Evolutionary conservation across 2,888 invertebrate genomes (phyloP), one percentile per base, ranked within the genome.

Genomic region (Drepana falcataria): DNA sequence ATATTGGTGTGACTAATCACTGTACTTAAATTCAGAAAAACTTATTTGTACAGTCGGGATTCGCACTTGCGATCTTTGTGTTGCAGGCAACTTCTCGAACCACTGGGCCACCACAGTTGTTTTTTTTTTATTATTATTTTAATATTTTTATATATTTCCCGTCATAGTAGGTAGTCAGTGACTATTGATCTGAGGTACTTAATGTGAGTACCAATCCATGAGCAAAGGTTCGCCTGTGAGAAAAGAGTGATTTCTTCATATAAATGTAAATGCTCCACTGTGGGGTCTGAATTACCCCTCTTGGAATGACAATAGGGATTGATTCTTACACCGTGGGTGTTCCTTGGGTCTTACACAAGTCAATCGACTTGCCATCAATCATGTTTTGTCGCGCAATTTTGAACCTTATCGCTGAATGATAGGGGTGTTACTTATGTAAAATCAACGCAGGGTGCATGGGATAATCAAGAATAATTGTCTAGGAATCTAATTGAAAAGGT

Each of bases 201-300:
- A 44, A 44, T 6, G 2, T 40, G 9, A 37, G 37, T 5, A 37
- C 5, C 37, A 37, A 37, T 44, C 9, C 44, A 9, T 44, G 9
- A 44, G 44, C 9, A 9, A 9, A 44, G 44, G 6, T 44, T 9
- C 44, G 44, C 7, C 21, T 21, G 6, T 44, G 44, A 6, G 44
- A 44, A 44, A 44, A 61, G 68, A 71, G 65, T 61, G 70, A 70
- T 69, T 73, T 69, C 81, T 80, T 83, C 83, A 83, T 83, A 83
- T 83, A 83, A 81, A 83, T 83, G 83, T 79, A 77, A 83, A 83
- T 83, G 75, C 64, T 59, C 55, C 60, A 61, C 57, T 59, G 66
- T 67, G 77, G 78, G 77, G 76, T 68, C 74, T 61, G 67, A 71
- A 76, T 77, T 76, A 73, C 72, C 71, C 68, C 66, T 63, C 64